Percentiles rank a stretch among this genome's conserved stretches.
Evolutionary conservation across 2,888 invertebrate species (phyloP).

Genomic region (Hylaea fasciaria): DNA sequence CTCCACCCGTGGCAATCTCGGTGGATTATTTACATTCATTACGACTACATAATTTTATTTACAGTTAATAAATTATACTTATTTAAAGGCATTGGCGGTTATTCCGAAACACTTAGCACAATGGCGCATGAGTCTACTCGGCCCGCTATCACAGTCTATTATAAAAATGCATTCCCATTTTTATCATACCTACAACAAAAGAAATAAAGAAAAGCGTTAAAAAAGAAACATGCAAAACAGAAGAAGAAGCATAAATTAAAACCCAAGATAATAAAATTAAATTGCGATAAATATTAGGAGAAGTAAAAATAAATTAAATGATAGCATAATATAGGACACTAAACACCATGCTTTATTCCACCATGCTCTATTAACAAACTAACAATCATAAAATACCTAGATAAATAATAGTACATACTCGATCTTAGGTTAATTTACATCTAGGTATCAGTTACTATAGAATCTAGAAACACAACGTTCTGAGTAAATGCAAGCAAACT

Average conservation of each 20-base stretch:
- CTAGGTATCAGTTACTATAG: too few species aligned
- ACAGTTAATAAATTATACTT: constrained; percentile 67
- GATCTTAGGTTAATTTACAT: too few species aligned
- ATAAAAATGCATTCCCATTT: constrained; percentile 77
- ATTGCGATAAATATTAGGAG: background rate
- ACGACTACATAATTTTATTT: constrained; percentile 57
- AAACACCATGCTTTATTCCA: too few species aligned
- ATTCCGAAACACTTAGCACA: constrained; percentile 70
- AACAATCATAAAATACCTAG: too few species aligned
- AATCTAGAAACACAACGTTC: background rate
- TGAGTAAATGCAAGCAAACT: constrained; percentile 16
- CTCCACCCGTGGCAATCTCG: constrained; percentile 26
- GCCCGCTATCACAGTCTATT: constrained; percentile 79
- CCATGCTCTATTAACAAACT: too few species aligned
- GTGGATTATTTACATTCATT: constrained; percentile 48
- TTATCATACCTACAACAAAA: constrained; percentile 83
- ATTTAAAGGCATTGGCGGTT: constrained; percentile 63
- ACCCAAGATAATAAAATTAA: constrained; percentile 1
- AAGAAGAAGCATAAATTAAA: constrained; percentile 33
- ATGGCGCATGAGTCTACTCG: constrained; percentile 60
- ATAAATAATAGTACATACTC: too few species aligned
- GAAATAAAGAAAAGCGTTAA: constrained; percentile 77
- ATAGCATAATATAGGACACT: background rate
- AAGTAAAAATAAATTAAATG: background rate
- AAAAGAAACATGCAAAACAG: constrained; percentile 68